Evolutionary conservation across 2,113 vertebrate species (phyloP).

Genomic region (Lophochroa leadbeateri): DNA sequence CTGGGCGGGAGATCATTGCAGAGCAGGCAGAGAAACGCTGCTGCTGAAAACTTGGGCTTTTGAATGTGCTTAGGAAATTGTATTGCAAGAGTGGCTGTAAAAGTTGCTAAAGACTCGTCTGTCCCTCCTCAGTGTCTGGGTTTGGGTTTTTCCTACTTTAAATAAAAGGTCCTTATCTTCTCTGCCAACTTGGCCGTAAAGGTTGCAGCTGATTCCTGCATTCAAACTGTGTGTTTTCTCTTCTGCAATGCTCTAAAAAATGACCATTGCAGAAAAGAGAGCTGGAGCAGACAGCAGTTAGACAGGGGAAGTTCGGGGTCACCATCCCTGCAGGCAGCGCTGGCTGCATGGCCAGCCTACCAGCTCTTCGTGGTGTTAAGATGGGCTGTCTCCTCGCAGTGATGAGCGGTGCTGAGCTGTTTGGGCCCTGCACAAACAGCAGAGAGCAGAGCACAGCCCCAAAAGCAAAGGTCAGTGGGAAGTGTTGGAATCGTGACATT

Average conservation of each 20-base stretch:
- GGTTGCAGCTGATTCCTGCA: not conserved
- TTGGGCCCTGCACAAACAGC: not conserved
- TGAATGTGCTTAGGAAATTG: slow-evolving; percentile 5
- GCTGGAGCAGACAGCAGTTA: not conserved
- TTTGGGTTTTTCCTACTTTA: not conserved
- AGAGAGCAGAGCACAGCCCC: not conserved
- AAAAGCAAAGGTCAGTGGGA: not conserved
- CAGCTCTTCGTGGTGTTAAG: accelerated
- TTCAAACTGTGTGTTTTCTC: not conserved
- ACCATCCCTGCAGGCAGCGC: accelerated
- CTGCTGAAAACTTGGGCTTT: not conserved
- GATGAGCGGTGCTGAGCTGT: accelerated
- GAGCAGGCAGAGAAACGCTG: not conserved
- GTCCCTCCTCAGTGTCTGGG: not conserved
- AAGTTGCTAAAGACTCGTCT: slow-evolving; percentile 54
- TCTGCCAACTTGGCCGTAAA: slow-evolving; percentile 52
- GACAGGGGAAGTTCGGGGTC: slow-evolving; percentile 6
- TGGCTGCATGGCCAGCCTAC: accelerated
- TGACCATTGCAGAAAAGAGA: not conserved
- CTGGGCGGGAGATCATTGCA: accelerated
- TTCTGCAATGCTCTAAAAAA: not conserved
- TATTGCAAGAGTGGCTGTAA: slow-evolving; percentile 47
- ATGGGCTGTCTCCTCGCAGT: not conserved
- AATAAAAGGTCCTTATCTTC: slow-evolving; percentile 59
- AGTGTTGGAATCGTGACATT: not conserved